Evolutionary conservation across 2,797 vertebrate genomes (phyloP), one percentile per base, ranked within the genome.

Genomic region (Acropternis orthonyx): DNA sequence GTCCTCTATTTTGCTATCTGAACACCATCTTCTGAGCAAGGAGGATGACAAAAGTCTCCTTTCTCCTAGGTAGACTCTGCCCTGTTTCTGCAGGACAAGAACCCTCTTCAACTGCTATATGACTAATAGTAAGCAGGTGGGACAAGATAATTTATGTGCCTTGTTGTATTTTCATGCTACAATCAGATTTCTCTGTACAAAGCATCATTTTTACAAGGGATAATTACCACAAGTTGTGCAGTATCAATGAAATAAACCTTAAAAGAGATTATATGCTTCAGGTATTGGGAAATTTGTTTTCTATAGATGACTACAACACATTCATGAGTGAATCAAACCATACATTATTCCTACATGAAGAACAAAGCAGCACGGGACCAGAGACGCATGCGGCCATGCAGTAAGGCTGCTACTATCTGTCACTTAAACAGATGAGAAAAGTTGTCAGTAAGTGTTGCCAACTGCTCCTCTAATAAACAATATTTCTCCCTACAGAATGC

Each of bases 401-500:
- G 34, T 7, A 69, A 83, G 58, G 36, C 52, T 58, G 48, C 66
- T 73, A 43, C 93, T 67, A 77, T 93, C 61, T 69, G 61, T 92
- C 92, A 91, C 69, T 62, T 80, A 83, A 92, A 95, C 23, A 59
- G 72, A 91, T 56, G 75, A 90, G 63, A 71, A 83, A 87, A 88
- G 78, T 76, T 81, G 79, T 65, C 51, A 54, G 66, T 72, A 55
- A 91, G 54, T 28, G 18, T 79, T 91, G 91, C 73, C 78, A 85
- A 41, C 80, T 74, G 59, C 73, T 75, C 36, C 36, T 48, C 63
- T 87, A 84, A 93, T 84, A 91, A 93, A 93, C 68, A 91, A 36
- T 84, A 88, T 89, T 94, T 85, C 68, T 95, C 89, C 81, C 46
- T 32, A 79, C 69, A 85, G 78, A 94, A 79, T 88, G 73, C 76